Base-by-base conservation (phyloP, 2,888 invertebrate species). In the Lasius platythorax region DNA sequence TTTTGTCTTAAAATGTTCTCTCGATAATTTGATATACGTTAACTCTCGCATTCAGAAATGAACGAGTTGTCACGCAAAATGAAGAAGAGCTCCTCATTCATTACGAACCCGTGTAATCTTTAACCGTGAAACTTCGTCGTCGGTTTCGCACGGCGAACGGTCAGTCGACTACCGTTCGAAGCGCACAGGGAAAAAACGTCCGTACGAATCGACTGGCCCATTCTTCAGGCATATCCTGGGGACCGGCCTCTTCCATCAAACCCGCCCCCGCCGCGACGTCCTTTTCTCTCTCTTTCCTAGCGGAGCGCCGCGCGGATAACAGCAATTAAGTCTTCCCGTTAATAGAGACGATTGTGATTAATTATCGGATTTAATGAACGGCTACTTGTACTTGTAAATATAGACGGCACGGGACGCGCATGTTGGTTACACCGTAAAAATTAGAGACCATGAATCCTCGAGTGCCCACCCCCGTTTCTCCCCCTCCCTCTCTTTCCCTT, bases 291-390 rank as follows among this genome's bases (percentile, higher is more conserved):
- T 87, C 64, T 90, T 85, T 87, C 83, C 88, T 88, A 90, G 91
- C 89, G 91, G 88, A 89, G 88, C 91, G 85, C 88, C 87, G 89
- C 91, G 91, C 92, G 94, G 94, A 94, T 94, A 94, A 94, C 94
- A 94, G 93, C 94, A 94, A 94, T 94, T 94, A 94, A 94, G 91
- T 92, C 92, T 88, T 86, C 92, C 93, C 93, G 93, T 94, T 94
- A 94, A 94, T 94, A 93, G 92, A 94, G 92, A 94, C 93, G 93
- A 94, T 94, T 94, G 94, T 94, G 94, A 94, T 94, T 94, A 94
- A 94, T 94, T 94, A 94, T 94, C 92, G 91, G 93, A 94, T 93
- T 94, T 94, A 94, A 94, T 94, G 94, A 94, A 93, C 93, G 94
- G 92, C 93, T 90, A 89, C 88, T 87, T 89, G 93, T 91, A 92